Percentiles rank a stretch among this genome's conserved stretches.
Evolutionary conservation across 2,797 vertebrate genomes (phyloP).

Genomic region (Delichon dasypus): DNA sequence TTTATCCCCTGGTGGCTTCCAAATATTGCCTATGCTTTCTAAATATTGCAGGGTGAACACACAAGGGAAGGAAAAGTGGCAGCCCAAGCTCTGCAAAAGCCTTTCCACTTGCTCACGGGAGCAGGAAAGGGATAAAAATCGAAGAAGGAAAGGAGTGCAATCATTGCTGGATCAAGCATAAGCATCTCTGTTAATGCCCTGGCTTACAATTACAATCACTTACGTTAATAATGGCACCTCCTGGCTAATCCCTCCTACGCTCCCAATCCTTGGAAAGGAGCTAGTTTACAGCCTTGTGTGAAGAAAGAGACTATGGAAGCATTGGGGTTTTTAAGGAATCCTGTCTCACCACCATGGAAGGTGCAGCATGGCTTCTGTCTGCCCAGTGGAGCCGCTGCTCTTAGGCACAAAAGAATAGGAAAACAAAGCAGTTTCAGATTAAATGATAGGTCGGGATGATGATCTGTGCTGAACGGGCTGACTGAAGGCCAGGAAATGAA

Average conservation of each 20-base stretch:
- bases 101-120: not conserved
- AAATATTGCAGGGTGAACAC: not conserved
- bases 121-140: not conserved
- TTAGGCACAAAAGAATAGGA: not conserved
- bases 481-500: not conserved
- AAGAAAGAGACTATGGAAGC: not conserved
- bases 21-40: not conserved
- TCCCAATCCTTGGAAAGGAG: not conserved
- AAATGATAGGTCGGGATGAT: not conserved
- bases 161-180: not conserved
- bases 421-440: not conserved
- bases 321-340: not conserved
- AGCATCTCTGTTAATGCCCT: not conserved
- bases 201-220: constrained; percentile 27
- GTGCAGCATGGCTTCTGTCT: not conserved
- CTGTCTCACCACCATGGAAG: not conserved
- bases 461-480: not conserved
- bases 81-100: not conserved
- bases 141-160: not conserved
- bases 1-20: not conserved
- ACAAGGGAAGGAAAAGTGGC: not conserved
- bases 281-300: not conserved
- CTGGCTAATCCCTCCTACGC: not conserved
- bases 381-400: not conserved
- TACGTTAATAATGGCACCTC: constrained; percentile 9